phyloP scores from a whole-genome alignment of 2,113 vertebrate species.

The Ptilorrhoa leucosticta region DNA sequence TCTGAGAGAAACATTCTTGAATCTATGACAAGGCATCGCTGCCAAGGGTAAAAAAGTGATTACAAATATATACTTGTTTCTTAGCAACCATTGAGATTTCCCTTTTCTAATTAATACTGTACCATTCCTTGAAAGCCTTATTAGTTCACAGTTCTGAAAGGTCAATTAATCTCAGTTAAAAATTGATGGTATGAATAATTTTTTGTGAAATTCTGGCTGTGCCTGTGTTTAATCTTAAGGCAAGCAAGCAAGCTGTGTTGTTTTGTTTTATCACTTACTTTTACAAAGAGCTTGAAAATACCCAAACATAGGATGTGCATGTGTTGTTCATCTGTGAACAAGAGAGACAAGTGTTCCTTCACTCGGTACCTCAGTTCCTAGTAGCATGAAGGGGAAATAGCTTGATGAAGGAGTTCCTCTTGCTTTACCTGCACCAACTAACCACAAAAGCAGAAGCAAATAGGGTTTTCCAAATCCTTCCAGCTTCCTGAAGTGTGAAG shows the following conservation, averaged over 20 bases:
- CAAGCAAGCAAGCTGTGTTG: not conserved
- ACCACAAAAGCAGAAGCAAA: not conserved
- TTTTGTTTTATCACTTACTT: not conserved
- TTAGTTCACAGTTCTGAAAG: constrained; percentile 3
- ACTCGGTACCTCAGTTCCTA: not conserved
- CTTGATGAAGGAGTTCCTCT: not conserved
- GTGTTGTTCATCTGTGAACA: not conserved
- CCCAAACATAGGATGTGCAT: not conserved
- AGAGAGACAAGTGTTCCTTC: not conserved
- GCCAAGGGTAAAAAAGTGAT: constrained; percentile 19
- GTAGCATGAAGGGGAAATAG: not conserved
- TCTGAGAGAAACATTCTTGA: constrained; percentile 32
- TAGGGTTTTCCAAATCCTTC: not conserved
- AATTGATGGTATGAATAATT: constrained; percentile 14
- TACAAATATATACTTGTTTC: constrained; percentile 51
- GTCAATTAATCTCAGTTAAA: constrained; percentile 32
- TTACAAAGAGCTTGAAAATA: not conserved
- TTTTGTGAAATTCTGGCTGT: not conserved
- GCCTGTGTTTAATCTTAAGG: not conserved
- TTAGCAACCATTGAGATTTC: constrained; percentile 57
- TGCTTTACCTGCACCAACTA: not conserved
- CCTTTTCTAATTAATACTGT: constrained; percentile 37
- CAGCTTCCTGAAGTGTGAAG: not conserved
- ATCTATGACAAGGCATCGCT: constrained; percentile 5
- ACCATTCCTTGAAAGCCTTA: constrained; percentile 27